These are phyloP conservation scores for Spea bombifrons DNA, from an alignment of 2,113 vertebrate genomes.

Conservation along the genomic window DNA sequence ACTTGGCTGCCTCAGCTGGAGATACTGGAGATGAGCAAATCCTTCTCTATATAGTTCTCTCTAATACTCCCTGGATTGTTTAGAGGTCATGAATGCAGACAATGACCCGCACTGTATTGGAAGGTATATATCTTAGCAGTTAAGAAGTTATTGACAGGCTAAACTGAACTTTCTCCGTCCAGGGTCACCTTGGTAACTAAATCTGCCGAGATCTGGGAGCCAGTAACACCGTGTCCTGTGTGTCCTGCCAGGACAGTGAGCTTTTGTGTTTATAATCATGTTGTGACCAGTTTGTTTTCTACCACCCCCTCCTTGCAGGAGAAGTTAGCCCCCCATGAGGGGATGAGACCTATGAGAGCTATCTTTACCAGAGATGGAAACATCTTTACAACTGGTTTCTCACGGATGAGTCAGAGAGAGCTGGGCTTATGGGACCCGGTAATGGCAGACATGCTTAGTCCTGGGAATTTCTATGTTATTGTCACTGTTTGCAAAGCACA, in stretches of 20 bases:
- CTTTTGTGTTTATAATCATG: conserved; percentile 43
- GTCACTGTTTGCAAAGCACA: conserved; percentile 39
- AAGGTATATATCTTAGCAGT: neutral
- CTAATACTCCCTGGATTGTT: neutral
- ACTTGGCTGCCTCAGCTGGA: neutral
- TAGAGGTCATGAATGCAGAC: neutral
- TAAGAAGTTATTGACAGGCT: conserved; percentile 4
- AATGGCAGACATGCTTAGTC: conserved; percentile 60
- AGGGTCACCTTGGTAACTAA: conserved; percentile 45
- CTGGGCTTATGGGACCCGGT: conserved; percentile 98
- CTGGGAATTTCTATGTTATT: conserved; percentile 60
- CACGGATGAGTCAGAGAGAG: conserved; percentile 97
- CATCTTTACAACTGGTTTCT: conserved; percentile 97
- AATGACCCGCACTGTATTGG: neutral
- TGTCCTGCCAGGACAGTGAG: conserved; percentile 40
- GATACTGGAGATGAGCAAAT: neutral
- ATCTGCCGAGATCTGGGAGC: conserved; percentile 28
- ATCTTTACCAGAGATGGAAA: conserved; percentile 92
- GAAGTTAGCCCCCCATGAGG: conserved; percentile 89
- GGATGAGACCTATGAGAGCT: conserved; percentile 93
- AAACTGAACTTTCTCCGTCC: neutral
- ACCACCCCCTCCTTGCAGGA: conserved; percentile 72
- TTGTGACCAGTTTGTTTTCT: conserved; percentile 46
- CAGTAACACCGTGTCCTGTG: conserved; percentile 41
- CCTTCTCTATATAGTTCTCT: neutral